Evolutionary conservation across 2,888 invertebrate genomes (phyloP).

Genomic region (Ephialtes manifestator): DNA sequence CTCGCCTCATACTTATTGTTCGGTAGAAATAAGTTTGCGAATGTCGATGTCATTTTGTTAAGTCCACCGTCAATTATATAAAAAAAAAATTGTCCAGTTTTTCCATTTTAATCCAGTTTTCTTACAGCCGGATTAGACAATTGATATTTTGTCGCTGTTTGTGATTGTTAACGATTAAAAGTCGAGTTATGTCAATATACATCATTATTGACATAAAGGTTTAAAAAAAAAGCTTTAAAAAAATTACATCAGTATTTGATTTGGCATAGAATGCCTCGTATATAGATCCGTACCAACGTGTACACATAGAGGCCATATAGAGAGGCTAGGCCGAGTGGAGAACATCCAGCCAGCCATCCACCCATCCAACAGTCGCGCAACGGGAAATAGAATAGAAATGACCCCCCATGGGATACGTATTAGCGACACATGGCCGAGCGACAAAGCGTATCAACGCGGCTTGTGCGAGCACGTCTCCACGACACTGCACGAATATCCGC

Average conservation of each 20-base stretch:
- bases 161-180: no score
- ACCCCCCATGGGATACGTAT: conserved; percentile 84
- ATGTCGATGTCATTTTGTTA: no score
- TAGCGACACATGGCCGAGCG: conserved; percentile 85
- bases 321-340: conserved; percentile 45
- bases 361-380: conserved; percentile 63
- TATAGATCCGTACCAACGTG: conserved; percentile 4
- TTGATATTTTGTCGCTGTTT: no score
- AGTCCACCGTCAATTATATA: no score
- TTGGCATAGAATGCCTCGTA: background rate
- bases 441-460: conserved; percentile 80
- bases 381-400: conserved; percentile 85
- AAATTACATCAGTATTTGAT: background rate
- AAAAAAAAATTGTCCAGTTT: no score
- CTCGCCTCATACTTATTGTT: no score
- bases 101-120: no score
- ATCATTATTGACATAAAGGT: no score
- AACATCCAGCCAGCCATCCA: conserved; percentile 52
- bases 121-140: no score
- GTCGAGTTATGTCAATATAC: no score
- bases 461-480: conserved; percentile 55
- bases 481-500: conserved; percentile 55
- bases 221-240: no score
- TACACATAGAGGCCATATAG: conserved; percentile 7
- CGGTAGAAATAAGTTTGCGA: no score